Evolutionary conservation across 1,140 invertebrate species (phyloP), one percentile per base, ranked within the genome.

Genomic region (Thaumetopoea pityocampa): DNA sequence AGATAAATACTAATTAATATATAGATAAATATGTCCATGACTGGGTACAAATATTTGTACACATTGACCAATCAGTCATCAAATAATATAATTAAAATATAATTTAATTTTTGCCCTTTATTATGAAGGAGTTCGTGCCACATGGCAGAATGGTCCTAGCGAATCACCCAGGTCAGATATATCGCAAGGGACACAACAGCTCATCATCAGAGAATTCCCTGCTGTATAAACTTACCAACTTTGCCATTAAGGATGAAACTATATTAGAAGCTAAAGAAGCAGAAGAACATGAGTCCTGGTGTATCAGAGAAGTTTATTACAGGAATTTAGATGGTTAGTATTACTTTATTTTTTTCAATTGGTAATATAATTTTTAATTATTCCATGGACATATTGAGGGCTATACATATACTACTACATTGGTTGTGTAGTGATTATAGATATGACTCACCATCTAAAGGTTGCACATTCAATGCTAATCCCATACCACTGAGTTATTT

Each of bases 101-200:
- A n/a, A n/a, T n/a, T n/a, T n/a, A n/a, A n/a, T n/a, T 15, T 22
- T 16, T 14, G 3, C 6, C 2, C 9, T 14, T 4, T 58, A 34
- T 43, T 45, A 63, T 84, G n/a, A 72, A 94, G 93, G 94, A 96
- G 86, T 96, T 94, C 88, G 88, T 93, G 87, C 95, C 95, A 65
- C 93, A 93, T 87, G 95, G 95, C 65, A 89, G 94, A 78, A 90
- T 92, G 71, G 92, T 93, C 76, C 84, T 94, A 66, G 78, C 87
- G 30, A 89, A 89, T 29, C 95, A 96, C 87, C 95, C 95, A 30
- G 92, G 92, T 42, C 77, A 77, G 67, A 86, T 85, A 32, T 85
- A 70, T 35, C 62, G 51, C 45, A 63, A 74, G 47, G 69, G 77
- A 9, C 63, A 71, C 49, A 67, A 81, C 67, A 54, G 65, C 38